Evolutionary conservation across 1,140 invertebrate genomes (phyloP).

Genomic region (Drosophila watanabei): DNA sequence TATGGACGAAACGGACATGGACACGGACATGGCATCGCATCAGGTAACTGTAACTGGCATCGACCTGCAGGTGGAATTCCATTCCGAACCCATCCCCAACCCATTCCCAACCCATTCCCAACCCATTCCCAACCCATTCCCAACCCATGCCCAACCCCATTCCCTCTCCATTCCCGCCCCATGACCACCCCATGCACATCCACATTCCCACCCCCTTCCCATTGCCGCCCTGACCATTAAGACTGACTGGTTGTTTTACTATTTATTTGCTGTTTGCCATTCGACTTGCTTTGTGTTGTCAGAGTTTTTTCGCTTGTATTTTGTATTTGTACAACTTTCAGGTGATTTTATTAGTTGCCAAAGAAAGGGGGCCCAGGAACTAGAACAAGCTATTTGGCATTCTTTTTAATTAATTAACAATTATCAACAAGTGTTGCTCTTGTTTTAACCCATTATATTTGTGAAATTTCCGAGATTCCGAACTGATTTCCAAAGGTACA

Average conservation of each 20-base stretch:
- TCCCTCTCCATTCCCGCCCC: not conserved
- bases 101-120: not conserved
- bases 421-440: too few relatives aligned
- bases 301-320: slow-evolving; percentile 13
- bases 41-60: slow-evolving; percentile 23
- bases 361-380: not conserved
- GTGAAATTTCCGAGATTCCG: not conserved
- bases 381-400: not conserved
- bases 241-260: slow-evolving; percentile 56
- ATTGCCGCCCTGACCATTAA: slow-evolving; percentile 8
- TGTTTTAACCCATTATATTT: not conserved
- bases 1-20: slow-evolving; percentile 8
- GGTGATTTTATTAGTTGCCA: slow-evolving; percentile 26
- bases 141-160: not conserved
- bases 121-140: not conserved
- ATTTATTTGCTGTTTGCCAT: slow-evolving; percentile 57
- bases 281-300: slow-evolving; percentile 23
- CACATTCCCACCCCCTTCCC: not conserved
- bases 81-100: not conserved
- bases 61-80: slow-evolving; percentile 23
- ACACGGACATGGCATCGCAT: slow-evolving; percentile 38
- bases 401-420: not conserved
- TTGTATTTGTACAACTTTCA: slow-evolving; percentile 8
- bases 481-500: not conserved
- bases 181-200: not conserved